Percentiles rank a stretch among this genome's conserved stretches.
Conservation (phyloP, 2,797 vertebrate species). For the Diceros bicornis region DNA sequence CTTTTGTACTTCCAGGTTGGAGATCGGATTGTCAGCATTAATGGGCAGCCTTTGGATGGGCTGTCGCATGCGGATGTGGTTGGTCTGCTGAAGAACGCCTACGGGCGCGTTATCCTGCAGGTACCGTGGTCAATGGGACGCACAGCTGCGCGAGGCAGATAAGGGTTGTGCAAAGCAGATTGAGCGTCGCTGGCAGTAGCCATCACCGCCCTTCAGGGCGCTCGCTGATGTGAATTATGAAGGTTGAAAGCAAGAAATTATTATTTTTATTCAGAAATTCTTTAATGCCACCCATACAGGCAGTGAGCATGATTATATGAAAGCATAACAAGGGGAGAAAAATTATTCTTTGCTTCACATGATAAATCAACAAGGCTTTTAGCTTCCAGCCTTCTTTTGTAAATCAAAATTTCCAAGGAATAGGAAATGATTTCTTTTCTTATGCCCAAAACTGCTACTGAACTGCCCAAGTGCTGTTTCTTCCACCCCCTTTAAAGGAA, state of each 20-base stretch:
- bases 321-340: conserved; percentile 87
- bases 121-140: conserved; percentile 89
- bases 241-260: conserved; percentile 88
- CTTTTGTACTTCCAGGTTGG: conserved; percentile 94
- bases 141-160: conserved; percentile 89
- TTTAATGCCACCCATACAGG: conserved; percentile 86
- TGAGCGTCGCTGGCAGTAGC: conserved; percentile 85
- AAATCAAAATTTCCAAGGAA: conserved; percentile 81
- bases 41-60: conserved; percentile 94
- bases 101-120: conserved; percentile 95
- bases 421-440: conserved; percentile 73
- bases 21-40: conserved; percentile 97
- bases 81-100: conserved; percentile 96
- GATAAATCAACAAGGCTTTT: conserved; percentile 87
- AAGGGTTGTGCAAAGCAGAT: conserved; percentile 84
- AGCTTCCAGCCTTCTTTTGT: conserved; percentile 79
- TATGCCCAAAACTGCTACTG: conserved; percentile 66
- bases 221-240: conserved; percentile 86
- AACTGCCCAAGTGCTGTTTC: conserved; percentile 59
- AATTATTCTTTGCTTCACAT: conserved; percentile 86
- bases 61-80: conserved; percentile 95
- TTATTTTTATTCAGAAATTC: conserved; percentile 89
- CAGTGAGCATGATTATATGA: conserved; percentile 82
- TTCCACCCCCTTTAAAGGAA: conserved; percentile 64
- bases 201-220: conserved; percentile 83